Evolutionary conservation across 2,113 vertebrate species (phyloP).

Genomic region (Semicossyphus pulcher): DNA sequence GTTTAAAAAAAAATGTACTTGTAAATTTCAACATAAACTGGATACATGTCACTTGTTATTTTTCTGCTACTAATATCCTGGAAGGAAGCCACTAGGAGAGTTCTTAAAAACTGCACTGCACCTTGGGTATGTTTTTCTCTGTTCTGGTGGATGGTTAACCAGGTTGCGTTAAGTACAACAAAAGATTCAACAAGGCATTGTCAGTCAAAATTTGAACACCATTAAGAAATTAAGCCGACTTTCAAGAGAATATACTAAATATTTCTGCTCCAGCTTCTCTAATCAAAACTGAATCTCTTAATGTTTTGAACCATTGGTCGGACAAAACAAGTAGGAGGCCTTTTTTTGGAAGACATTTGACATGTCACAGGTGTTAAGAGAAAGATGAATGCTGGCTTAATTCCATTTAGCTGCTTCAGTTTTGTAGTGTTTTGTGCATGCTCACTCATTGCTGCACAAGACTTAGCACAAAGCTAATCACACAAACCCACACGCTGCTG

Average conservation of each 20-base stretch:
- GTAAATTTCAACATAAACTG: no score
- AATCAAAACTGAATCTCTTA: not conserved
- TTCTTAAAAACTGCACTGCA: no score
- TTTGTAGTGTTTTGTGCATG: not conserved
- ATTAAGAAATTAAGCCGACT: not conserved
- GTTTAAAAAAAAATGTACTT: no score
- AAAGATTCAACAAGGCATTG: not conserved
- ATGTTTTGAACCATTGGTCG: not conserved
- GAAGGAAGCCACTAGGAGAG: no score
- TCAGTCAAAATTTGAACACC: not conserved
- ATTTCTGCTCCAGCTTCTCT: not conserved
- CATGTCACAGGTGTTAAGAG: not conserved
- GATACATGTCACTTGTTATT: no score
- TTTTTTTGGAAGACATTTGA: not conserved
- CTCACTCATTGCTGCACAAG: not conserved
- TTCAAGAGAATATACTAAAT: not conserved
- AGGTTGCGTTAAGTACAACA: not conserved
- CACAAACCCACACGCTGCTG: not conserved
- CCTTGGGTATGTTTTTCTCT: not conserved
- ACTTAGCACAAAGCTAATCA: not conserved
- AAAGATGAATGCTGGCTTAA: not conserved
- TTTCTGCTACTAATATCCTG: no score
- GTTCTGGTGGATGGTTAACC: no score
- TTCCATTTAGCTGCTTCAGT: not conserved
- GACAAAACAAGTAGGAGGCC: not conserved